Conservation (phyloP, 2,797 vertebrate genomes). For the Artibeus jamaicensis region DNA sequence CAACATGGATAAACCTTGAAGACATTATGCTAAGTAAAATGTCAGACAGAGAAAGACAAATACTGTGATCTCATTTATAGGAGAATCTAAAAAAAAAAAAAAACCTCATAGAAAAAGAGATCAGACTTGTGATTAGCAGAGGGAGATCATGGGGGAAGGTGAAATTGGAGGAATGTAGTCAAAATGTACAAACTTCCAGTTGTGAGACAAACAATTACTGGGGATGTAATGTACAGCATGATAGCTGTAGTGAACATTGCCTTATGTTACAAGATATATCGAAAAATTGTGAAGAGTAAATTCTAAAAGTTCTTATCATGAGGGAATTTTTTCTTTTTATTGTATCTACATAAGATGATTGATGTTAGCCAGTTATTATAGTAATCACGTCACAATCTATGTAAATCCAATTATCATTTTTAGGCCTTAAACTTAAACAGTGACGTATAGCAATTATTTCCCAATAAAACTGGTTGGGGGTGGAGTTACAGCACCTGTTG, state of each 20-base stretch:
- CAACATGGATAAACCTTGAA: neutral
- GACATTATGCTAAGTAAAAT: neutral
- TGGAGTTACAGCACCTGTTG: neutral
- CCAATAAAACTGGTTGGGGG: neutral
- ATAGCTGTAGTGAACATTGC: neutral
- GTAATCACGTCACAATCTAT: neutral
- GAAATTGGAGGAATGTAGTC: neutral
- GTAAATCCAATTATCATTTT: neutral
- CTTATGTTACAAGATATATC: neutral
- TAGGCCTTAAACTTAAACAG: neutral
- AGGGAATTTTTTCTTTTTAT: neutral
- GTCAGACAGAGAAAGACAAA: neutral
- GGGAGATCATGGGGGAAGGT: neutral
- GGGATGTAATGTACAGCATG: neutral
- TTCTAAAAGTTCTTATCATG: neutral
- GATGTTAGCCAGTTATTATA: neutral
- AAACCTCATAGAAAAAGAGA: neutral
- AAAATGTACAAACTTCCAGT: neutral
- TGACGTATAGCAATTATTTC: neutral
- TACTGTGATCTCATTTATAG: neutral
- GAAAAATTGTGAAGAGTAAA: neutral
- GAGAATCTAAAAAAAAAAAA: neutral
- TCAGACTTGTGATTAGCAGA: neutral
- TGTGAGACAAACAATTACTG: neutral
- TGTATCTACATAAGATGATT: neutral